Evolutionary conservation across 1,140 invertebrate species (phyloP), one percentile per base, ranked within the genome.

Genomic region (Saccostrea cuccullata): DNA sequence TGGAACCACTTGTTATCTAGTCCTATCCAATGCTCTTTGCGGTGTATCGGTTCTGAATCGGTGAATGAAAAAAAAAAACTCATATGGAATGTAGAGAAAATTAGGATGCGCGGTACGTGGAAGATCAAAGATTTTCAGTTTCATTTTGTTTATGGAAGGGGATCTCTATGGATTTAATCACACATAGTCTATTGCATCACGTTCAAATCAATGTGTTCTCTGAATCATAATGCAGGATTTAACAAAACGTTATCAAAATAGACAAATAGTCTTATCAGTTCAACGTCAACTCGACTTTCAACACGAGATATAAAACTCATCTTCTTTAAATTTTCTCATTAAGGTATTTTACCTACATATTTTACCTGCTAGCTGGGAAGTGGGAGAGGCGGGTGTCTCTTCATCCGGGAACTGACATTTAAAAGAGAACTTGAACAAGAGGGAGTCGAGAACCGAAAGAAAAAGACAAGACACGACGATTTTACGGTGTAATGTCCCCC

Each of bases 181-280:
- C 67, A 73, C 70, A 36, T 77, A 23, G 30, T 36, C 23, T 77
- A 77, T 77, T 77, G 70, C 70, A 77, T 77, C 70, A 77, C 70
- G 67, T 36, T 77, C 70, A 77, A 77, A 77, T 77, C 70, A 2
- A 77, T 30, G 70, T 77, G 70, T 77, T 73, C 26, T 77, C 70
- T 77, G 70, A 77, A 36, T 77, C 70, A 77, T 77, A 77, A 77
- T 77, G 70, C 70, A 12, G 70, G 26, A 36, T 77, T 77, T 77
- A 77, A 77, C 30, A 77, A 77, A 77, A 77, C 30, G 70, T 77
- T 77, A 77, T 77, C 70, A 77, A 77, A 36, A 77, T 77, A 77
- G 70, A 77, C 70, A 77, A 77, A 77, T 26, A 77, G 70, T 30
- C 70, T 77, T 77, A 77, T 77, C 70, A 30, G 70, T 30, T 30